Evolutionary conservation across 2,888 invertebrate genomes (phyloP), one percentile per base, ranked within the genome.

Genomic region (Lochmaea capreae): DNA sequence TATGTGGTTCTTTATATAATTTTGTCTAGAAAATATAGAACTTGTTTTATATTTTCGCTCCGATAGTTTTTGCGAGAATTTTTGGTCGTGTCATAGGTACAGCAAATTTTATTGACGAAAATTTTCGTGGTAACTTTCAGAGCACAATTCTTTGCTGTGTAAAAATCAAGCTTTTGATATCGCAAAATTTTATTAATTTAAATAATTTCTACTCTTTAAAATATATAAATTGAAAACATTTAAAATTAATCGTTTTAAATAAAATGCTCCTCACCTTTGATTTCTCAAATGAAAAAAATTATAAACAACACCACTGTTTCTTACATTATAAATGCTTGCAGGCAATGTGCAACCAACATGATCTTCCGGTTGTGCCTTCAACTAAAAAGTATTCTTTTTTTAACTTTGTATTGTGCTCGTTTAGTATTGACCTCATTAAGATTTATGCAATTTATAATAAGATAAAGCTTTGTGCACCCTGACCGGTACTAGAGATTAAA

Each of bases 301-400:
- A 18, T 11, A 10, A 18, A 3, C 54, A 9, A 54, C 54, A 11
- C 54, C 18, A 54, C 54, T 54, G 54, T 9, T 10, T 54, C 8
- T 33, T 59, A 59, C n/a, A 59, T 59, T 59, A 59, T 33, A 59
- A 59, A 26, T 26, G 3, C 59, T 59, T 18, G 10, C 18, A 16
- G 54, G 18, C 54, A 54, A 43, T 43, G 11, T 63, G 42, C 18
- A 63, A 63, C 12, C 39, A 16, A 63, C 43, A 43, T 39, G 18
- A 63, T 63, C 62, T 63, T 63, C 62, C 62, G 62, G 62, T 63
- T 63, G 62, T 63, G 62, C 62, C 62, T 63, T 63, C 18, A 63
- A 63, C 16, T 18, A 9, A 39, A 62, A 6, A 63, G 3, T 9
- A 16, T 16, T 62, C 16, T 43, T 63, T 61, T 39, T 63, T 18